phyloP scores from a whole-genome alignment of 2,113 vertebrate species.

The Mus spicilegus region DNA sequence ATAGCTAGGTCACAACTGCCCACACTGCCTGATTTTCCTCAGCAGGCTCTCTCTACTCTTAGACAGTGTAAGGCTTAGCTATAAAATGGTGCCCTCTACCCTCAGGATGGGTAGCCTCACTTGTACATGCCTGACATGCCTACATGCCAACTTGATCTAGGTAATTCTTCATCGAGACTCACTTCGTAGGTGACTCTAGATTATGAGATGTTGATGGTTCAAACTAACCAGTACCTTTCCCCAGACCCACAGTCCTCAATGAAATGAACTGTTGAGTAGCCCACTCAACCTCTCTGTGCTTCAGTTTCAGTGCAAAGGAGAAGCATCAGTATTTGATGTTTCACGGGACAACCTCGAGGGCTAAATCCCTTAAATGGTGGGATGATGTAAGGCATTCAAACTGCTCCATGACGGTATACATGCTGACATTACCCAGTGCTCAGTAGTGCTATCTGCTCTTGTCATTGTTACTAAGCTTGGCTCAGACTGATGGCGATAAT shows the following conservation, averaged over 20 bases:
- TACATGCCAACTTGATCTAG: background rate
- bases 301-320: background rate
- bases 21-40: background rate
- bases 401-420: background rate
- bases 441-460: background rate
- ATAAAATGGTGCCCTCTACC: background rate
- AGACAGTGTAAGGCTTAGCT: background rate
- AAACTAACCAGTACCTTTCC: background rate
- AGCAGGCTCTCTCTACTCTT: background rate
- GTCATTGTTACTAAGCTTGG: background rate
- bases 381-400: background rate
- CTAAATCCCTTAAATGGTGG: too few relatives aligned
- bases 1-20: background rate
- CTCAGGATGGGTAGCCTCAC: too few relatives aligned
- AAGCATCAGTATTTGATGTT: background rate
- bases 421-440: background rate
- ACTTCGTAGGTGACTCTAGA: background rate
- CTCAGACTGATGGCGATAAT: background rate
- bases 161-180: background rate
- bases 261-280: background rate
- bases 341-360: background rate
- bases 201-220: background rate
- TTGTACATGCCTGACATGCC: too few relatives aligned
- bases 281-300: background rate
- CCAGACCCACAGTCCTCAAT: background rate